Conservation (phyloP, 2,113 vertebrate genomes). For the Tursiops truncatus region DNA sequence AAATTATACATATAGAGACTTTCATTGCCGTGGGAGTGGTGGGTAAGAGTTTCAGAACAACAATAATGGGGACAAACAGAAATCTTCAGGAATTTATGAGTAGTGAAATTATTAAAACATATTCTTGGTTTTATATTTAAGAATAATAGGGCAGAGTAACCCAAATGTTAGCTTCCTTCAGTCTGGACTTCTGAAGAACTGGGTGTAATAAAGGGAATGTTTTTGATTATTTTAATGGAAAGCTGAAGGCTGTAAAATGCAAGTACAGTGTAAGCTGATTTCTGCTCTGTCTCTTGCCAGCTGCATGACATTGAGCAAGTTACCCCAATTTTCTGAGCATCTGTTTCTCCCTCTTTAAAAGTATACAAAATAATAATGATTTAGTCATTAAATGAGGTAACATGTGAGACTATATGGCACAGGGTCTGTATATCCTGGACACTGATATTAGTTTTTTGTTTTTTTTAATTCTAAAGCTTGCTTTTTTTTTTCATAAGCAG, state of each 20-base stretch:
- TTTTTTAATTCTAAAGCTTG: neutral
- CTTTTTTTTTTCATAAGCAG: neutral
- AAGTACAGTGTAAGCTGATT: neutral
- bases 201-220: neutral
- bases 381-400: neutral
- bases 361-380: neutral
- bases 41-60: neutral
- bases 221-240: conserved; percentile 29
- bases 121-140: conserved; percentile 24
- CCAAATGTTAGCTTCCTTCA: neutral
- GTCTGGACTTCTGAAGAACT: neutral
- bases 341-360: conserved; percentile 23
- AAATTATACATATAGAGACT: neutral
- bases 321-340: neutral
- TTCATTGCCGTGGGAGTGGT: neutral
- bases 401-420: neutral
- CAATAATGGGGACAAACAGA: neutral
- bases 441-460: too few relatives aligned
- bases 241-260: neutral
- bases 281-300: neutral
- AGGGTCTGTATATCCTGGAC: neutral
- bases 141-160: neutral
- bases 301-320: neutral
- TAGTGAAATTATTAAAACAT: neutral
- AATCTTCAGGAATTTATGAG: conserved; percentile 24